Percentiles rank a stretch among this genome's conserved stretches.
Conservation (phyloP, 2,113 vertebrate species). For the Anguilla japonica region DNA sequence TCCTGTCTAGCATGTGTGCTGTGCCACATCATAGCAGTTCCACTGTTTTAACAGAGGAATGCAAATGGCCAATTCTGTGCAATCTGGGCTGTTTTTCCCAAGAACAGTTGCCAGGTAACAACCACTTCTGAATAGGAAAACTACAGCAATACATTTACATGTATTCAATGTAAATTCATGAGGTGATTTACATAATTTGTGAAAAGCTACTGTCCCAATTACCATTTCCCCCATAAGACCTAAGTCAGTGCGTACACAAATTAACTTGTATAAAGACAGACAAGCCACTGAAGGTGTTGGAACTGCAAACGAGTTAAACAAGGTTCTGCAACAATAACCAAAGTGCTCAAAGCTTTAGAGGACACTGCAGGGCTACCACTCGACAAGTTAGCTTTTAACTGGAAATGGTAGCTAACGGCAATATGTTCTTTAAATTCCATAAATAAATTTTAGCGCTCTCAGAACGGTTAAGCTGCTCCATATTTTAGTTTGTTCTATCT, state of each 20-base stretch:
- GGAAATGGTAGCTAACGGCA: not conserved
- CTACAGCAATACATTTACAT: not conserved
- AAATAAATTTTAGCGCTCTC: too few species aligned
- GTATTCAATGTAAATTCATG: not conserved
- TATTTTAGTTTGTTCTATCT: not conserved
- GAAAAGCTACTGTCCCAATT: not conserved
- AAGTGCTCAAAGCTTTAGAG: not conserved
- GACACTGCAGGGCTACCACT: not conserved
- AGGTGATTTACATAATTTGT: not conserved
- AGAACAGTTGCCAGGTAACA: not conserved
- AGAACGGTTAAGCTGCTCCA: not conserved
- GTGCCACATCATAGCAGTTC: not conserved
- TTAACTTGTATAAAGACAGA: not conserved
- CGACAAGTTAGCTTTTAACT: not conserved
- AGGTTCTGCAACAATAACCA: not conserved
- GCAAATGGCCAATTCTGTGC: not conserved
- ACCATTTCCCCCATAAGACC: not conserved
- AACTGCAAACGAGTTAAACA: not conserved
- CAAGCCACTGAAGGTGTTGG: not conserved
- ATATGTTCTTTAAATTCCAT: not conserved
- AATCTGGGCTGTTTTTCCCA: not conserved
- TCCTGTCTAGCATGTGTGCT: not conserved
- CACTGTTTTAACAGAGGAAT: not conserved
- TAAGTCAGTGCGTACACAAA: not conserved
- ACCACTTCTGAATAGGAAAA: not conserved